Conservation (phyloP, 2,888 invertebrate genomes). For the Drosophila phalerata region DNA sequence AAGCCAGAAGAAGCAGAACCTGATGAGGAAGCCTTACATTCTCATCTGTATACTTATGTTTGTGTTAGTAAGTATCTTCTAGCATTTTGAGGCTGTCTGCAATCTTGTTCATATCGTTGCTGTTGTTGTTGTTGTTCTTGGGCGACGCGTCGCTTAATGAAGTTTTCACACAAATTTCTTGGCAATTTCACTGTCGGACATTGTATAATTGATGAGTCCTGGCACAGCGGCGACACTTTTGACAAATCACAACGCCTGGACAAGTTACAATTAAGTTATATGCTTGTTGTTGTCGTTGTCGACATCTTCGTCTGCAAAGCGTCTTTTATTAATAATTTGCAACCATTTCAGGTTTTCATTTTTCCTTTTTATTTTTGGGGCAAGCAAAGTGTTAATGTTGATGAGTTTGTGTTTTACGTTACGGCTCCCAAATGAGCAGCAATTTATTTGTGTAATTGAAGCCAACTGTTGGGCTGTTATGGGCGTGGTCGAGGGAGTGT, state of each 20-base stretch:
- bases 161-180: slow-evolving; percentile 67
- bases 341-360: slow-evolving; percentile 18
- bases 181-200: slow-evolving; percentile 63
- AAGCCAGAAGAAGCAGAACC: slow-evolving; percentile 5
- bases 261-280: slow-evolving; percentile 54
- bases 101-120: slow-evolving; percentile 2
- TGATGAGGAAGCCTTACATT: slow-evolving; percentile 8
- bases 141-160: slow-evolving; percentile 55
- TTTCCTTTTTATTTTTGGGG: slow-evolving; percentile 1
- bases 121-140: slow-evolving; percentile 7
- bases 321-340: slow-evolving; percentile 55
- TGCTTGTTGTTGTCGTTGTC: slow-evolving; percentile 9
- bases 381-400: slow-evolving; percentile 56
- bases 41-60: slow-evolving; percentile 2
- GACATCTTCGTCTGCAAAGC: slow-evolving; percentile 12
- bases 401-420: slow-evolving; percentile 37
- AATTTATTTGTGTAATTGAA: slow-evolving; percentile 60
- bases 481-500: neutral
- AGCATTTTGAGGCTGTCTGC: slow-evolving; percentile 1
- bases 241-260: slow-evolving; percentile 68
- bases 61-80: neutral
- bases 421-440: slow-evolving; percentile 30
- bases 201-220: slow-evolving; percentile 67
- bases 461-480: slow-evolving; percentile 13
- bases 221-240: slow-evolving; percentile 59